phyloP scores from a whole-genome alignment of 1,140 invertebrate species.

The Drosophila prosaltans region DNA sequence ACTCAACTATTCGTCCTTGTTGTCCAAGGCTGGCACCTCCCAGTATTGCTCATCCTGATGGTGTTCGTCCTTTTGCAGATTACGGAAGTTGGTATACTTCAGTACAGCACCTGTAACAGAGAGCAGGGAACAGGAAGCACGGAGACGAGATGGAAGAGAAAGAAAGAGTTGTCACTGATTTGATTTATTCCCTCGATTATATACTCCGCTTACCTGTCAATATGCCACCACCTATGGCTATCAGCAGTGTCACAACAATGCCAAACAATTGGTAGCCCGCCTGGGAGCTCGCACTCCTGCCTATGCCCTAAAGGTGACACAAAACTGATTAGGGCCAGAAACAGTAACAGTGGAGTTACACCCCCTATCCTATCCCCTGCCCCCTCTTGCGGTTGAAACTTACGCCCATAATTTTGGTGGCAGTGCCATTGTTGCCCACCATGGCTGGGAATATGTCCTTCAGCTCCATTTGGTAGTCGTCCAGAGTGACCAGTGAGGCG shows the following conservation, averaged over 20 bases:
- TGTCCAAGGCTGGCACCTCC: conserved; percentile 83
- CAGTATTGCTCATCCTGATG: conserved; percentile 85
- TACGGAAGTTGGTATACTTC: conserved; percentile 82
- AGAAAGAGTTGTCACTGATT: not conserved
- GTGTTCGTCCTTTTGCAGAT: conserved; percentile 84
- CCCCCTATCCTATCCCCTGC: not conserved
- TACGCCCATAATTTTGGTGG: conserved; percentile 77
- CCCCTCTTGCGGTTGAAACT: conserved; percentile 34
- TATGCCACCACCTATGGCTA: conserved; percentile 90
- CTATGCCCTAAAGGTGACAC: conserved; percentile 83
- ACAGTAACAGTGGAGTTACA: not conserved
- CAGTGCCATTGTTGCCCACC: conserved; percentile 62
- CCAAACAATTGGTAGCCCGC: conserved; percentile 91
- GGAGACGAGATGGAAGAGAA: not conserved
- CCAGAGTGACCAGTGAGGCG: conserved; percentile 87
- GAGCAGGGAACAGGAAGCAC: not conserved
- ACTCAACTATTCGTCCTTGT: conserved; percentile 81
- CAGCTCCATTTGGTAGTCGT: conserved; percentile 85
- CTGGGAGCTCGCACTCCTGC: conserved; percentile 88
- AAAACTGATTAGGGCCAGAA: conserved; percentile 15
- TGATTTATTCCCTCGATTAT: not conserved
- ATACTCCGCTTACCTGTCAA: conserved; percentile 88
- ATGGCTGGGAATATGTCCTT: conserved; percentile 86
- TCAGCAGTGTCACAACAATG: conserved; percentile 87
- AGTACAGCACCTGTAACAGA: conserved; percentile 83